phyloP scores from a whole-genome alignment of 2,797 vertebrate species.

The Amazona ochrocephala region DNA sequence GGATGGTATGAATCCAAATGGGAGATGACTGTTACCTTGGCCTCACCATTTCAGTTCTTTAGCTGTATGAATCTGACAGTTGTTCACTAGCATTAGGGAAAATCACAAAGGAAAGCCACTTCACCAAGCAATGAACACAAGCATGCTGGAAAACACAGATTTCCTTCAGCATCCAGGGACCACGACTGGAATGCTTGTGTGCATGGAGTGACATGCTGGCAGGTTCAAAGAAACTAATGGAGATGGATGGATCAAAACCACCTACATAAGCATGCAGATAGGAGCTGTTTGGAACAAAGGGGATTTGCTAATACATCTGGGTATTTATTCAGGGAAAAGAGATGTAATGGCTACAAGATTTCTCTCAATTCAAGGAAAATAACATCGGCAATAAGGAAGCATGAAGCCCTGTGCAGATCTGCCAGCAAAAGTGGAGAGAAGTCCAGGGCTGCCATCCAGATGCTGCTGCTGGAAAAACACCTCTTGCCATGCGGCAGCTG shows the following conservation, averaged over 20 bases:
- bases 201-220: background rate
- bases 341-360: background rate
- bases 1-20: background rate
- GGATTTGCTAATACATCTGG: background rate
- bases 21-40: background rate
- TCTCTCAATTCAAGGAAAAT: slow-evolving; percentile 69
- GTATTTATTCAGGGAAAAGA: background rate
- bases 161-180: background rate
- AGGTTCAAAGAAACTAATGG: background rate
- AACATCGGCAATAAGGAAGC: background rate
- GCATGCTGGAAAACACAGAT: slow-evolving; percentile 36
- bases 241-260: background rate
- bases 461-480: background rate
- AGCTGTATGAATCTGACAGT: background rate
- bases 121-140: slow-evolving; percentile 21
- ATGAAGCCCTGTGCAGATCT: background rate
- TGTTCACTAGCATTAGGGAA: slow-evolving; percentile 38
- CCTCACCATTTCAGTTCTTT: background rate
- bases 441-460: background rate
- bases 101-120: slow-evolving; percentile 50
- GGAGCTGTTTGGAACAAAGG: background rate
- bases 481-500: background rate
- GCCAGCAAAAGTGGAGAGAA: background rate
- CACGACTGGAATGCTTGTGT: fast-evolving
- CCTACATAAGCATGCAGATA: background rate